A percentile compares a stretch with the other conserved stretches of the same genome.
Evolutionary conservation across 2,888 invertebrate genomes (phyloP).

Genomic region (Ophraella communa): DNA sequence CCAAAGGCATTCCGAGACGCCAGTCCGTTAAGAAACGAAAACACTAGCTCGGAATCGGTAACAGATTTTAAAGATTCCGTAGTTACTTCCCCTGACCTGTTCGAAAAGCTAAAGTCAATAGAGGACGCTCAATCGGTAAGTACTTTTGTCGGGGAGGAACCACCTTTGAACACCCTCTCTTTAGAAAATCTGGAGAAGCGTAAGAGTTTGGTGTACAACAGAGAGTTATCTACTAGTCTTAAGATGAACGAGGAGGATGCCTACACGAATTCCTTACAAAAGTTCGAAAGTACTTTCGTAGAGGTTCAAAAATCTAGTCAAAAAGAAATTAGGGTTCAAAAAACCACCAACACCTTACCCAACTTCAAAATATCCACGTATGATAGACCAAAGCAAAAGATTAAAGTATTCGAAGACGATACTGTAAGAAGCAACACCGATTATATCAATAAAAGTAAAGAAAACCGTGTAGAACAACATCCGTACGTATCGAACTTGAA

Average conservation of each 20-base stretch:
- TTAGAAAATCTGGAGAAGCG: slow-evolving; percentile 58
- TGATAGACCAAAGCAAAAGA: slow-evolving; percentile 56
- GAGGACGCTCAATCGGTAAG: slow-evolving; percentile 49
- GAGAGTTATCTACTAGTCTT: slow-evolving; percentile 58
- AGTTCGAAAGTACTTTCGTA: slow-evolving; percentile 44
- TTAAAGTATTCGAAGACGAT: slow-evolving; percentile 60
- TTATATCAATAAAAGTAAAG: slow-evolving; percentile 39
- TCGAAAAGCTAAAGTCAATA: slow-evolving; percentile 54
- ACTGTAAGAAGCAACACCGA: slow-evolving; percentile 56
- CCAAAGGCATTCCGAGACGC: slow-evolving; percentile 65
- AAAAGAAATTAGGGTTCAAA: slow-evolving; percentile 24
- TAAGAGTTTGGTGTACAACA: slow-evolving; percentile 57
- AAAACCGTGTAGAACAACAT: slow-evolving; percentile 22
- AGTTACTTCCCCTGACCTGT: slow-evolving; percentile 57
- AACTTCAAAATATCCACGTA: slow-evolving; percentile 61
- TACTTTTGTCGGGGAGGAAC: slow-evolving; percentile 51
- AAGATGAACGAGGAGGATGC: slow-evolving; percentile 51
- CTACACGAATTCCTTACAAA: slow-evolving; percentile 42
- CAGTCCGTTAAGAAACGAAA: slow-evolving; percentile 50
- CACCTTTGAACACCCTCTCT: slow-evolving; percentile 54
- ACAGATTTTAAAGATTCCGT: slow-evolving; percentile 56
- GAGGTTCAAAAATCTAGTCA: slow-evolving; percentile 44
- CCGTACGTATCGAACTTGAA: slow-evolving; percentile 3
- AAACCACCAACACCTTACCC: slow-evolving; percentile 49
- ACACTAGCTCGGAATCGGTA: slow-evolving; percentile 36